Evolutionary conservation across 2,888 invertebrate genomes (phyloP).

Genomic region (Apamea epomidion): DNA sequence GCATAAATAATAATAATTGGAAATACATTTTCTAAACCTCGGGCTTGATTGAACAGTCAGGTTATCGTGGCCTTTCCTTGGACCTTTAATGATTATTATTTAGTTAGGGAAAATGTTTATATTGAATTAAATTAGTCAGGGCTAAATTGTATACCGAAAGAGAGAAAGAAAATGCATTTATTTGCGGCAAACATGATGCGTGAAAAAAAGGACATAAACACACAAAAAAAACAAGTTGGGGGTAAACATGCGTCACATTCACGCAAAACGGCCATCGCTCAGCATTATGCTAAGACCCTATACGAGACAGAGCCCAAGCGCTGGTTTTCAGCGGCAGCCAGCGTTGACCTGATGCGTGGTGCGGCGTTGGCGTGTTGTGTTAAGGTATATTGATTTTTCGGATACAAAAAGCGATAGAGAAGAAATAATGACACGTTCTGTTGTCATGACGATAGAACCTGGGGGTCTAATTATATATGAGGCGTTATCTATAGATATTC

Average conservation of each 20-base stretch:
- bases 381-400: not conserved
- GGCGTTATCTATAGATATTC: not conserved
- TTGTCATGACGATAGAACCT: not conserved
- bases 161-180: too few species aligned
- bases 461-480: not conserved
- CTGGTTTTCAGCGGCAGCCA: too few species aligned
- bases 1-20: not conserved
- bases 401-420: not conserved
- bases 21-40: not conserved
- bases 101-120: conserved; percentile 4
- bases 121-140: not conserved
- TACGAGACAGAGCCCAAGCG: too few species aligned
- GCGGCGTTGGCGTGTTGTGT: too few species aligned
- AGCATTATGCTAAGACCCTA: too few species aligned
- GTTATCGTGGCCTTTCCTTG: not conserved
- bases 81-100: conserved; percentile 12
- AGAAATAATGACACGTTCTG: not conserved
- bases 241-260: too few species aligned
- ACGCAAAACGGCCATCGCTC: too few species aligned
- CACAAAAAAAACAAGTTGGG: too few species aligned
- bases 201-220: too few species aligned
- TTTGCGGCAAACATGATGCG: too few species aligned
- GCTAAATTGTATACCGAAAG: conserved; percentile 8
- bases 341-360: too few species aligned
- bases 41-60: conserved; percentile 2